Conservation (phyloP, 2,888 invertebrate species). For the Lasioglossum lativentre region DNA sequence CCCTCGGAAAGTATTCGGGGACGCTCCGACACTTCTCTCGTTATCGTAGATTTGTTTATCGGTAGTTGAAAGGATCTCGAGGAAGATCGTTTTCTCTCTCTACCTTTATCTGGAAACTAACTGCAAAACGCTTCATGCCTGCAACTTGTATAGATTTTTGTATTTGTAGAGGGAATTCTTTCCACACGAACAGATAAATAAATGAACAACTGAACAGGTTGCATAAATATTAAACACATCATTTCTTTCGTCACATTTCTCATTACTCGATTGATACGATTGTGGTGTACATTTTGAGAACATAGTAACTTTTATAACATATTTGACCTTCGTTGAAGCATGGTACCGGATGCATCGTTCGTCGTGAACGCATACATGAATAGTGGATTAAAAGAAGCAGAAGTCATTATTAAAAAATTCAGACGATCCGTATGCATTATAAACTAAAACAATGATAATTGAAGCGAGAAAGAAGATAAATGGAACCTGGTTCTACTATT, state of each 20-base stretch:
- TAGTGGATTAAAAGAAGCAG: not conserved
- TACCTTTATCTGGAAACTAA: not conserved
- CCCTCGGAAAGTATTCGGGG: slow-evolving; percentile 57
- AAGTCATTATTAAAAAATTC: not conserved
- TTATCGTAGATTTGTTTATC: slow-evolving; percentile 72
- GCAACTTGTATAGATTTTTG: too few relatives aligned
- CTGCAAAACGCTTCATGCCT: not conserved
- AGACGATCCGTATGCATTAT: not conserved
- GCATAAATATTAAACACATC: not conserved
- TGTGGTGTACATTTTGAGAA: not conserved
- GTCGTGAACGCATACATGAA: not conserved
- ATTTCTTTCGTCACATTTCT: not conserved
- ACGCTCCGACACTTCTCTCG: slow-evolving; percentile 69
- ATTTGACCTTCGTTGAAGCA: not conserved
- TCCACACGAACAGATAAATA: too few relatives aligned
- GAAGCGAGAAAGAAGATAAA: not conserved
- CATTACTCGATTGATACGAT: not conserved
- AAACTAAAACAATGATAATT: not conserved
- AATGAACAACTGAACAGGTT: too few relatives aligned
- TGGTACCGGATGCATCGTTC: not conserved
- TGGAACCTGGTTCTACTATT: not conserved
- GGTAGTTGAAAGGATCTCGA: slow-evolving; percentile 35
- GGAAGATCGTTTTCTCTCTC: not conserved
- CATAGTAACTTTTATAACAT: not conserved
- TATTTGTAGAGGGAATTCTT: too few relatives aligned